Percentiles rank a stretch among this genome's conserved stretches.
phyloP scores from a whole-genome alignment of 2,888 invertebrate genomes.

The Drosophila vallismaia region DNA sequence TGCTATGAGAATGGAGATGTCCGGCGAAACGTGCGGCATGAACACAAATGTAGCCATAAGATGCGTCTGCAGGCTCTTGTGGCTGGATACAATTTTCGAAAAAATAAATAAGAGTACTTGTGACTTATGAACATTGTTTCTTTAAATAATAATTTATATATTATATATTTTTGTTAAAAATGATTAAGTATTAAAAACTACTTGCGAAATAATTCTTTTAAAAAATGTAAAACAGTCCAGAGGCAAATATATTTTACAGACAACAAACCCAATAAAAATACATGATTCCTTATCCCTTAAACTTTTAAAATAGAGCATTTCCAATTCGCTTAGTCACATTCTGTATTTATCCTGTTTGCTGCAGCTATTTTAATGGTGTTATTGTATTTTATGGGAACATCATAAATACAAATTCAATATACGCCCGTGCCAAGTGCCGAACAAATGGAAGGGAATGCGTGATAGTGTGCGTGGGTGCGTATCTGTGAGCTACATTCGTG shows the following conservation, averaged over 20 bases:
- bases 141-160: not conserved
- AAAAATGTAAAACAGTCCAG: too few species aligned
- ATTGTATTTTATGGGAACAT: constrained; percentile 74
- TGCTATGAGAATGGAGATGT: constrained; percentile 15
- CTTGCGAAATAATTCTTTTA: too few species aligned
- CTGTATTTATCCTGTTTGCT: constrained; percentile 22
- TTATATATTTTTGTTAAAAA: not conserved
- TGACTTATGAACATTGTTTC: not conserved
- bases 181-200: not conserved
- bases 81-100: not conserved
- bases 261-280: too few species aligned
- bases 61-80: constrained; percentile 35
- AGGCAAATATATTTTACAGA: too few species aligned
- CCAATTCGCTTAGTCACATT: not conserved
- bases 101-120: constrained; percentile 2
- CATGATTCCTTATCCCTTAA: too few species aligned
- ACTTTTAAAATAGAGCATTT: constrained; percentile 16
- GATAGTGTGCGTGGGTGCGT: constrained; percentile 21
- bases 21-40: constrained; percentile 38
- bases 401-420: constrained; percentile 78
- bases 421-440: constrained; percentile 41
- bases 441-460: constrained; percentile 11
- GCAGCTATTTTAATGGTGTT: constrained; percentile 68
- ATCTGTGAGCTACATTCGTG: constrained; percentile 35
- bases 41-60: constrained; percentile 44